Evolutionary conservation across 2,113 vertebrate genomes (phyloP), one percentile per base, ranked within the genome.

Genomic region (Pelobates fuscus): DNA sequence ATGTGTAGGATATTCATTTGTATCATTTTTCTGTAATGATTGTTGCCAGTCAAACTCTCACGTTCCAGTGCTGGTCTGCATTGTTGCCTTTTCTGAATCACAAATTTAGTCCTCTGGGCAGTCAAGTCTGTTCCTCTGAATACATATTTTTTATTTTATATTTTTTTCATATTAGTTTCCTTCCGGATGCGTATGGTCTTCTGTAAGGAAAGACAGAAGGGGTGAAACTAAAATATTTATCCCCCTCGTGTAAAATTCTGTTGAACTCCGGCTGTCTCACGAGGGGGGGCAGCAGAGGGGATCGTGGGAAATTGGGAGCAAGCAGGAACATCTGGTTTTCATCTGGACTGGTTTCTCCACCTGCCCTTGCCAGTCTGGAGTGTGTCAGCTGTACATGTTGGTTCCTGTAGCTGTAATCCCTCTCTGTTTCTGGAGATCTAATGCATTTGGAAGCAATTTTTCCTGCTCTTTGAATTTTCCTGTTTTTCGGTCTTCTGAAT

Each of bases 151-250:
- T 20, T 2, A 60, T 24, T 17, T 10, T 46, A 5, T 65, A 6
- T 37, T 29, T 2, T 18, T 41, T 71, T 46, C 41, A 26, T 44
- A 20, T 25, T 24, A 15, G 32, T 37, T 41, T 59, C 10, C 10
- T 44, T n/a, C 63, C 52, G 64, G 72, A 46, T 59, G 54, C 44
- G 6, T 49, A 3, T 27, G 5, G 64, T 60, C 63, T 20, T 52
- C 57, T 23, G 72, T 18, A 49, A 71, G 49, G 44, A 10, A 41
- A 58, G 73, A 17, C 8, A 49, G 55, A 44, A 21, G 41, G 73
- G 72, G 64, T 18, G 37, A 67, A 76, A 76, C 55, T 67, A 68
- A 76, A 76, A 76, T 68, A 76, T 76, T 68, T 76, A 68, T 76
- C 26, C 73, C 73, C 25, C 41, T 59, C 63, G 44, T 61, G 37